A percentile compares a stretch with the other conserved stretches of the same genome.
Conservation (phyloP, 1,140 invertebrate genomes). For the Paracyclopina nana region DNA sequence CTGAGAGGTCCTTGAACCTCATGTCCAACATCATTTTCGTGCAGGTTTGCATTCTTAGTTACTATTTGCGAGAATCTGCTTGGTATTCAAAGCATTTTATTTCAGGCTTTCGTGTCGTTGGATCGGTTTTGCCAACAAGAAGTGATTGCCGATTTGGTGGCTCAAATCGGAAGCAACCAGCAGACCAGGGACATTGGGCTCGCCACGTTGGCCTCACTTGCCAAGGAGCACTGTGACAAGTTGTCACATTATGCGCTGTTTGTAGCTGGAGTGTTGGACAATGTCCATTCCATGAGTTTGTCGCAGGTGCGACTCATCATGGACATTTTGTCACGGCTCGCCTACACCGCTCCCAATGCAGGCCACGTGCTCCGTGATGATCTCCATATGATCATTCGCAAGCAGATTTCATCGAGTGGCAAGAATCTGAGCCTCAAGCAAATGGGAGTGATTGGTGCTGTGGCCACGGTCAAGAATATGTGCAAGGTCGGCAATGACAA, state of each 20-base stretch:
- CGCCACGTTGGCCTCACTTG: background rate
- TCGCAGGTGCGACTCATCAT: slow-evolving; percentile 18
- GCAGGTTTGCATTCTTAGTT: too few relatives aligned
- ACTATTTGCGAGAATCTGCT: too few relatives aligned
- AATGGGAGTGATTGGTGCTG: slow-evolving; percentile 10
- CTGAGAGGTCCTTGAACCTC: slow-evolving; percentile 3
- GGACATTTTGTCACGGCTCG: slow-evolving; percentile 18
- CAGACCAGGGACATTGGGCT: background rate
- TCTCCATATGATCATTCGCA: slow-evolving; percentile 18
- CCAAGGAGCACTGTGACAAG: background rate
- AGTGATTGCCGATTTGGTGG: background rate
- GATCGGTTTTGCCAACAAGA: slow-evolving; percentile 5
- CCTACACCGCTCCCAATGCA: slow-evolving; percentile 15
- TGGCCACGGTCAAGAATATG: slow-evolving; percentile 13
- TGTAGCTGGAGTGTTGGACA: slow-evolving; percentile 2
- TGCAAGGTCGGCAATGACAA: background rate
- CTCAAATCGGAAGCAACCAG: background rate
- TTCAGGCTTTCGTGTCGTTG: too few relatives aligned
- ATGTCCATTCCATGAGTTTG: slow-evolving; percentile 17
- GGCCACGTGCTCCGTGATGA: slow-evolving; percentile 18
- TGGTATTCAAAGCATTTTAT: too few relatives aligned
- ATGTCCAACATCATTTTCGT: slow-evolving; percentile 5
- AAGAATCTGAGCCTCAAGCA: background rate
- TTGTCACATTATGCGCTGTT: slow-evolving; percentile 6
- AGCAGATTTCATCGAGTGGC: slow-evolving; percentile 16